Evolutionary conservation across 2,797 vertebrate species (phyloP), one percentile per base, ranked within the genome.

Genomic region (Tokudaia tokunoshimensis): DNA sequence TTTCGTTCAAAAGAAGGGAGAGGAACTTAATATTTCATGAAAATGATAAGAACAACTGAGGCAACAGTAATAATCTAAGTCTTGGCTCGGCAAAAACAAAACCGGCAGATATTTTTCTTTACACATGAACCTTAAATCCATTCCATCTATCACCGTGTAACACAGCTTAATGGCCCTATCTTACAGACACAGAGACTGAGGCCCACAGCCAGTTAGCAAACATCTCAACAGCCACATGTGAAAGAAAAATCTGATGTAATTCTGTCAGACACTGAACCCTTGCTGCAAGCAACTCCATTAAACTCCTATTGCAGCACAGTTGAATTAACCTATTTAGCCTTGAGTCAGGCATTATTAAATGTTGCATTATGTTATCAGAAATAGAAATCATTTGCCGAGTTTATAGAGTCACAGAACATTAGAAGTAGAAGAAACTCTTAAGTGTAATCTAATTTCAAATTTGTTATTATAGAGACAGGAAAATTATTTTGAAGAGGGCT

Each of bases 401-500:
- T 85, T 83, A 92, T 29, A 83, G 59, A 96, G 67, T 92, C 92
- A 94, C 57, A 91, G 82, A 94, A 87, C 44, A 97, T 72, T 95
- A 82, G 55, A 94, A 96, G 59, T 31, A 93, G 84, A 89, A 96
- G 94, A 93, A 97, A 94, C 41, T 83, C 61, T 86, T 94, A 82
- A 97, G 65, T 41, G 79, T 93, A 70, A 88, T 57, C 31, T 93
- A 95, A 94, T 94, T 86, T 95, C 80, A 92, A 90, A 44, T 75
- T 94, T 22, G 26, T 94, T 92, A 90, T 85, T 72, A 94, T 14
- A 94, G n/a, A 94, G 67, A 75, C 63, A 70, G 94, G 85, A 92
- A 94, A n/a, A 89, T 92, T 89, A 83, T 96, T 97, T 91, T 94
- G 89, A 97, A 96, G 79, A 94, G 19, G 44, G 19, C 85, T 95